Conservation (phyloP, 2,113 vertebrate genomes). For the Damaliscus lunatus region DNA sequence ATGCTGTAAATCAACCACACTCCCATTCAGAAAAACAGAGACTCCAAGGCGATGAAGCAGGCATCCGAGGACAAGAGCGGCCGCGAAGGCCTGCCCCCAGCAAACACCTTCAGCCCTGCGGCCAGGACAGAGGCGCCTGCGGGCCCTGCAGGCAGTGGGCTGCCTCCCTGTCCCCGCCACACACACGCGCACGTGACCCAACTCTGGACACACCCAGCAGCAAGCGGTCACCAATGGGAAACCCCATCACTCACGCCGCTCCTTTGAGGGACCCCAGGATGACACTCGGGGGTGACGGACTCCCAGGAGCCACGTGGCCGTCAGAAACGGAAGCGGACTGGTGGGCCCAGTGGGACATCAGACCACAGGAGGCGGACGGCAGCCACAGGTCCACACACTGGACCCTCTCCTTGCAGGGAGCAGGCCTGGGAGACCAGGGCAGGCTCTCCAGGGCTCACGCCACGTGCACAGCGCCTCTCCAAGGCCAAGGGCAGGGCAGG, state of each 20-base stretch:
- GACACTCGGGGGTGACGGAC: rapidly evolving
- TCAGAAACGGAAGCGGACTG: neutral
- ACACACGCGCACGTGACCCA: rapidly evolving
- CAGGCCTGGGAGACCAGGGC: neutral
- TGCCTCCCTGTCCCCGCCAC: neutral
- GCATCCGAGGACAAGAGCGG: neutral
- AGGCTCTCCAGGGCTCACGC: neutral
- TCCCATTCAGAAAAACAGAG: neutral
- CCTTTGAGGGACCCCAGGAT: neutral
- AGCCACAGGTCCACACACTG: rapidly evolving
- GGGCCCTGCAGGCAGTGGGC: rapidly evolving
- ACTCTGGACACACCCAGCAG: neutral
- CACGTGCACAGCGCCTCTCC: rapidly evolving
- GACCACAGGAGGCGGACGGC: neutral
- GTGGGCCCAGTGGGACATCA: neutral
- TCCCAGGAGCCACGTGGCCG: neutral
- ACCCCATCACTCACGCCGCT: rapidly evolving
- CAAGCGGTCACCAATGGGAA: neutral
- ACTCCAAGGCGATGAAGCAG: neutral
- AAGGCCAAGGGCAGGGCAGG: neutral
- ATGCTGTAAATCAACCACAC: neutral
- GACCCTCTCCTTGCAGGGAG: neutral
- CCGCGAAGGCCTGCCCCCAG: neutral
- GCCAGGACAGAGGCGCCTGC: rapidly evolving
- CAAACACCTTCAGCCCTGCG: neutral